Conservation (phyloP, 2,888 invertebrate genomes). For the Trissonchulus latispiculum region DNA sequence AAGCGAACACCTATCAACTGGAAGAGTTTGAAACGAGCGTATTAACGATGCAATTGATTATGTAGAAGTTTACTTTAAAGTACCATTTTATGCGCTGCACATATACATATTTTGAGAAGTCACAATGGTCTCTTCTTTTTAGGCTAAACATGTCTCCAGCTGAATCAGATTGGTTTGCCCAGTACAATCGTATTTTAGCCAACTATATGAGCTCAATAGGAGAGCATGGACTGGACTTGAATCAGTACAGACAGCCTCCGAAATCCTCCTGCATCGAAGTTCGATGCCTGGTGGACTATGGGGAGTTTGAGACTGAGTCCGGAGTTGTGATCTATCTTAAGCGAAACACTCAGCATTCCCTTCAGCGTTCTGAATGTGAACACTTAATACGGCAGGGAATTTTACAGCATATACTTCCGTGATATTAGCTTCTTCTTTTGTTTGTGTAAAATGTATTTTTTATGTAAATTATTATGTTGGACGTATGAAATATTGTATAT, state of each 20-base stretch:
- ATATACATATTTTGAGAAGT: too few species aligned
- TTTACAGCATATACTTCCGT: slow-evolving; percentile 26
- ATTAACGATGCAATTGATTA: too few species aligned
- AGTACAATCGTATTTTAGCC: slow-evolving; percentile 72
- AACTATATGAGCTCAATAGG: slow-evolving; percentile 81
- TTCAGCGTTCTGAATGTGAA: slow-evolving; percentile 36
- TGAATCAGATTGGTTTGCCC: slow-evolving; percentile 67
- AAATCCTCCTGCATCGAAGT: slow-evolving; percentile 83
- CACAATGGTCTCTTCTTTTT: background rate
- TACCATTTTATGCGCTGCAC: too few species aligned
- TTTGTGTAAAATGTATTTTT: background rate
- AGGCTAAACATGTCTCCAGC: slow-evolving; percentile 18
- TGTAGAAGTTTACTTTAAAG: too few species aligned
- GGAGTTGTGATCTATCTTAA: slow-evolving; percentile 78
- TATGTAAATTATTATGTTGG: too few species aligned
- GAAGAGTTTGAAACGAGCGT: too few species aligned
- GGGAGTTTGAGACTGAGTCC: slow-evolving; percentile 82
- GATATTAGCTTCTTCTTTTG: background rate
- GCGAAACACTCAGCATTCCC: slow-evolving; percentile 59
- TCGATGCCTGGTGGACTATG: slow-evolving; percentile 75
- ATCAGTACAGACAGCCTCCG: slow-evolving; percentile 53
- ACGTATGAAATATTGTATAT: too few species aligned
- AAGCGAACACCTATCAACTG: too few species aligned
- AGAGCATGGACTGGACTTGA: slow-evolving; percentile 65
- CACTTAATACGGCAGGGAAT: slow-evolving; percentile 36